Evolutionary conservation across 2,797 vertebrate species (phyloP).

Genomic region (Lemur catta): DNA sequence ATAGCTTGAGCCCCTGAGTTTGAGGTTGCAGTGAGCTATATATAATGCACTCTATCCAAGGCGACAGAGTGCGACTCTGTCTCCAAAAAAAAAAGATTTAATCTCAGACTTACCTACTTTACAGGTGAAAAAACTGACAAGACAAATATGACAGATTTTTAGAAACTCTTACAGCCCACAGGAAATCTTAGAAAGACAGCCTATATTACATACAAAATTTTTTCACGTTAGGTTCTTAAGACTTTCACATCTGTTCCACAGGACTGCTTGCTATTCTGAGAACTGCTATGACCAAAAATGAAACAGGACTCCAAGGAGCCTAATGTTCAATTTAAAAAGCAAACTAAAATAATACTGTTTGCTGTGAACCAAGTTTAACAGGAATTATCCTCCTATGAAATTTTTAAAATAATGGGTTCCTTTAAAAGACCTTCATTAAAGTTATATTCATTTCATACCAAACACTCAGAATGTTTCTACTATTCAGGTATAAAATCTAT

Average conservation of each 20-base stretch:
- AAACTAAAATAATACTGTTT: slow-evolving; percentile 7
- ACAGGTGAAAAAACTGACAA: neutral
- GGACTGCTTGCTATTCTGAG: neutral
- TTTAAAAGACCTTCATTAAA: slow-evolving; percentile 19
- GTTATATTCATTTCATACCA: slow-evolving; percentile 5
- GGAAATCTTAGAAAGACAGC: neutral
- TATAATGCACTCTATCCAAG: too few species aligned
- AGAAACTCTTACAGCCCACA: slow-evolving; percentile 22
- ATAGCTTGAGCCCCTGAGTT: too few species aligned
- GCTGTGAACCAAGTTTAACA: slow-evolving; percentile 17
- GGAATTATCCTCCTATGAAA: neutral
- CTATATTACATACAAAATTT: neutral
- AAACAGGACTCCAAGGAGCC: neutral
- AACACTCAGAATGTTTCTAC: slow-evolving; percentile 3
- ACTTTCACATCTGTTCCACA: neutral
- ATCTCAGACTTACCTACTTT: slow-evolving; percentile 19
- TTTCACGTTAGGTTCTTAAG: neutral
- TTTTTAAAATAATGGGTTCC: slow-evolving; percentile 37
- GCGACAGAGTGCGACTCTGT: too few species aligned
- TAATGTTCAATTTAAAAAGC: slow-evolving; percentile 20
- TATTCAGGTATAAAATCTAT: neutral
- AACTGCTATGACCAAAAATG: slow-evolving; percentile 3
- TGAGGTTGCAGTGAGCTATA: too few species aligned
- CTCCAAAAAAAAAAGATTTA: neutral
- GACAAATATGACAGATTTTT: slow-evolving; percentile 27